Evolutionary conservation across 2,888 invertebrate genomes (phyloP).

Genomic region (Branchellion lobata): DNA sequence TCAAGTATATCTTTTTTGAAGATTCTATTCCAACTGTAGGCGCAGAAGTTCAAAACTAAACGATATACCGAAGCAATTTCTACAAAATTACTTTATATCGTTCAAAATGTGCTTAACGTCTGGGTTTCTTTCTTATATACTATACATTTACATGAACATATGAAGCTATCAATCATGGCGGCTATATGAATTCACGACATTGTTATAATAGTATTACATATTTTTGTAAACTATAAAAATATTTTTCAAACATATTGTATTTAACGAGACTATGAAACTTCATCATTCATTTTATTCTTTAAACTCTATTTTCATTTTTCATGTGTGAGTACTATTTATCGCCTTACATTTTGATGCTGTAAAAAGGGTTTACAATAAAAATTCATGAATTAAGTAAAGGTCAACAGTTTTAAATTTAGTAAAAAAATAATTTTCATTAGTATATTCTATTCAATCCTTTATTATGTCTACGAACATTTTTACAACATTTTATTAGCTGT

Average conservation of each 20-base stretch:
- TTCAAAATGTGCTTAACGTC: background rate
- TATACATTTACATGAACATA: background rate
- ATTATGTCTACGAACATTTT: no score
- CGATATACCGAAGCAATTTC: background rate
- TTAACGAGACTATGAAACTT: background rate
- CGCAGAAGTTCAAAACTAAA: background rate
- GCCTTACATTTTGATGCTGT: no score
- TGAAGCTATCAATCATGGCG: constrained; percentile 4
- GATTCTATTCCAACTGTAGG: background rate
- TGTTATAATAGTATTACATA: background rate
- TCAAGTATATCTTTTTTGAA: background rate
- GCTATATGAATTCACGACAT: background rate
- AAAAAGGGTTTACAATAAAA: no score
- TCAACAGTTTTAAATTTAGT: no score
- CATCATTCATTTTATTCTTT: background rate
- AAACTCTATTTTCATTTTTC: background rate
- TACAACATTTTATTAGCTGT: no score
- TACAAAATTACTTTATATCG: background rate
- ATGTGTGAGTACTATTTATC: no score
- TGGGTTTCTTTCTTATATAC: background rate
- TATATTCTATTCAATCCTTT: no score
- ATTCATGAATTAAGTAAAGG: no score
- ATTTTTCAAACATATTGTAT: background rate
- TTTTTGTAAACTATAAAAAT: background rate
- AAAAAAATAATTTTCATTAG: no score